phyloP scores from a whole-genome alignment of 2,888 invertebrate genomes.

The Diarsia rubi region DNA sequence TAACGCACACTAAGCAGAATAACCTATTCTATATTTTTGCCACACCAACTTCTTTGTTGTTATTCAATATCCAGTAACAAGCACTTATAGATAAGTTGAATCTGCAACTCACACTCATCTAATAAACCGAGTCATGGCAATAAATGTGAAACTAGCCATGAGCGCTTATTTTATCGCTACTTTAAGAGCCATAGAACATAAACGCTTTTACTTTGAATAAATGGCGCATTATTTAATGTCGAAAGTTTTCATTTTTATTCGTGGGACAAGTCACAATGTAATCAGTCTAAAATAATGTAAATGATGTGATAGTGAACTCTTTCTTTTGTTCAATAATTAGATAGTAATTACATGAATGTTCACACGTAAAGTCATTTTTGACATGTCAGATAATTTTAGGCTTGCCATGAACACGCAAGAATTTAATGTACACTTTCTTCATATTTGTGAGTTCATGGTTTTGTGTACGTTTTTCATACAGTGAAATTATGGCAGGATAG shows the following conservation, averaged over 20 bases:
- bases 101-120: conserved; percentile 36
- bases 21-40: not conserved
- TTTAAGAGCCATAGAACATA: conserved; percentile 18
- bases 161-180: conserved; percentile 26
- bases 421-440: conserved; percentile 8
- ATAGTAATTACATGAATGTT: conserved; percentile 22
- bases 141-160: conserved; percentile 42
- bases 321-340: conserved; percentile 53
- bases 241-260: conserved; percentile 59
- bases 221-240: conserved; percentile 43
- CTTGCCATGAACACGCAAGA: conserved; percentile 11
- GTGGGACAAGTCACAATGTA: conserved; percentile 56
- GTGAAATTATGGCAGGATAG: too few species aligned
- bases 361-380: conserved; percentile 29
- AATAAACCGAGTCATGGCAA: conserved; percentile 18
- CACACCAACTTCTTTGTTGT: too few species aligned
- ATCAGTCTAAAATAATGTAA: conserved; percentile 33
- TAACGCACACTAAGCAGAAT: too few species aligned
- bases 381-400: conserved; percentile 29
- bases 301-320: conserved; percentile 31
- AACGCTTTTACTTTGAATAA: conserved; percentile 50
- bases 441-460: not conserved
- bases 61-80: not conserved
- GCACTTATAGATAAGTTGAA: not conserved
- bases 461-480: not conserved